Percentiles rank a stretch among this genome's conserved stretches.
Evolutionary conservation across 2,888 invertebrate species (phyloP).

Genomic region (Punctoribates punctum): DNA sequence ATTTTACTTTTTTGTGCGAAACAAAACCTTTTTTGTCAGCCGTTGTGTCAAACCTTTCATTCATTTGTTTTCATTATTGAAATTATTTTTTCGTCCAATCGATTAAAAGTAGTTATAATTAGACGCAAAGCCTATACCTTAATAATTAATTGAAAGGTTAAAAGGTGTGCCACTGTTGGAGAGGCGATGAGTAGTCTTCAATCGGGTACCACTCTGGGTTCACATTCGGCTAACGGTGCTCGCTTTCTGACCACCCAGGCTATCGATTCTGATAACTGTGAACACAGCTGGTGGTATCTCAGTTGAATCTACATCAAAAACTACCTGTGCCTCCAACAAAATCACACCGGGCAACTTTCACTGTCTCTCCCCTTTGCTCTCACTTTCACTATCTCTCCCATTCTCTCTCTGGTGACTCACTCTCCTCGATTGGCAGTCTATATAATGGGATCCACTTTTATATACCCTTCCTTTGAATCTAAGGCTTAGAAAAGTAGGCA

Average conservation of each 20-base stretch:
- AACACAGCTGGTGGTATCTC: conserved; percentile 44
- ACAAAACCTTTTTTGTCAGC: no score
- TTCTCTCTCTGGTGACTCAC: neutral
- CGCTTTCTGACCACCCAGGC: neutral
- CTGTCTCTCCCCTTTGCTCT: neutral
- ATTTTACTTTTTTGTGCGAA: no score
- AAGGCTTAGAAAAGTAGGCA: neutral
- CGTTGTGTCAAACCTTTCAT: no score
- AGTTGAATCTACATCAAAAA: conserved; percentile 17
- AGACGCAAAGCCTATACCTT: neutral
- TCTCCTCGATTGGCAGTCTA: neutral
- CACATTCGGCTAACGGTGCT: conserved; percentile 32
- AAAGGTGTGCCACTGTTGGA: neutral
- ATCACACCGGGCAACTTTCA: neutral
- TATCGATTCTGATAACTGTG: conserved; percentile 7
- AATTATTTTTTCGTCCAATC: no score
- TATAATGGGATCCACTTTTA: neutral
- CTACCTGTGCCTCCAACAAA: neutral
- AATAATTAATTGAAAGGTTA: neutral
- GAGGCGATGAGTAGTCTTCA: conserved; percentile 4
- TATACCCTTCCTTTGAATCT: neutral
- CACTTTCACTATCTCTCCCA: neutral
- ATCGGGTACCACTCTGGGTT: conserved; percentile 45
- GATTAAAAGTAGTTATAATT: neutral
- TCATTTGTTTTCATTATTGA: no score